phyloP scores from a whole-genome alignment of 2,888 invertebrate species.

The Drosophila merina region DNA sequence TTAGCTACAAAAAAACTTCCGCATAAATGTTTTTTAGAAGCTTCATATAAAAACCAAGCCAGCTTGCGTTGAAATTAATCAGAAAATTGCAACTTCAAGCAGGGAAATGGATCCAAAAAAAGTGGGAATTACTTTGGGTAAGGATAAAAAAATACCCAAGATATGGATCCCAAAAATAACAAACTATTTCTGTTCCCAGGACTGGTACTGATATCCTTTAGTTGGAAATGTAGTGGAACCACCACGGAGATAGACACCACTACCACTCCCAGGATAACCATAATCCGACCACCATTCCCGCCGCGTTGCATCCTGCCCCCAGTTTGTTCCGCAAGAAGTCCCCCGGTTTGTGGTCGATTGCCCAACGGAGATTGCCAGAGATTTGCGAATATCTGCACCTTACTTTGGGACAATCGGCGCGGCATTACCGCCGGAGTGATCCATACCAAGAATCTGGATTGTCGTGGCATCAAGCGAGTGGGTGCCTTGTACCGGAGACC shows the following conservation, averaged over 20 bases:
- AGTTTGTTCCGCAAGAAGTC: constrained; percentile 50
- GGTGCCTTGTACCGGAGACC: constrained; percentile 29
- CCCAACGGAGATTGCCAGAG: constrained; percentile 50
- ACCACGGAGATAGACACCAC: constrained; percentile 5
- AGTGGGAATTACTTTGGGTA: background rate
- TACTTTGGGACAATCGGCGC: constrained; percentile 28
- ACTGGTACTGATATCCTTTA: constrained; percentile 5
- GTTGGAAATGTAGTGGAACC: constrained; percentile 4
- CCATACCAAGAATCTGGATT: constrained; percentile 45
- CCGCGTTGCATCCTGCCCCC: constrained; percentile 42
- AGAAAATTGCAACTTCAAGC: background rate
- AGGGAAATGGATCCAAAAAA: background rate
- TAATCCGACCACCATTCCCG: constrained; percentile 8
- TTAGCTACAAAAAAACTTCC: background rate
- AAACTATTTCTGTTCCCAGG: constrained; percentile 12
- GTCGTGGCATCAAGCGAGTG: constrained; percentile 35
- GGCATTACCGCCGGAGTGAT: constrained; percentile 6
- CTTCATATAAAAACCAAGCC: background rate
- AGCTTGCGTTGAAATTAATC: background rate
- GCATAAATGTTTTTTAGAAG: background rate
- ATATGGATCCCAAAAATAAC: background rate
- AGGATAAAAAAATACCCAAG: background rate
- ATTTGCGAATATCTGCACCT: constrained; percentile 54
- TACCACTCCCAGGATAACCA: background rate
- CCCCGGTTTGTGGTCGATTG: constrained; percentile 55